Base-by-base conservation (phyloP, 1,140 invertebrate genomes). In the Solenopsis invicta region DNA sequence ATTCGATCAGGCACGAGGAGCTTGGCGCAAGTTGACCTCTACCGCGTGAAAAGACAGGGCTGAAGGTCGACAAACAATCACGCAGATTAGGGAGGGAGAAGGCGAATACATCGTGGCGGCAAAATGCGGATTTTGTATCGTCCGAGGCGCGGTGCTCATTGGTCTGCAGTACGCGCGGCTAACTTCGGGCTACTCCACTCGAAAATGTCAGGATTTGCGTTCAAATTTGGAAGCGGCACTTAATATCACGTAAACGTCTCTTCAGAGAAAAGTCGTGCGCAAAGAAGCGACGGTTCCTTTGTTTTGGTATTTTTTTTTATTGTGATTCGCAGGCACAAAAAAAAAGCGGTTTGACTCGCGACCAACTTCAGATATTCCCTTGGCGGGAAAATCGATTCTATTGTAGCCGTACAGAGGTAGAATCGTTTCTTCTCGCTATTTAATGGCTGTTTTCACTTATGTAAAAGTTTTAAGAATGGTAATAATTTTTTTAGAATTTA, bases 11-110 rank as follows among this genome's bases (percentile, higher is more conserved):
- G 12, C 18, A 78, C 9, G 29, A 80, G 54, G 61, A 84, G 61
- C 41, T 10, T 8, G 29, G 48, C 59, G 41, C 21, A 89, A 91
- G 90, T 90, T 93, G 93, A 93, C 93, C 93, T 94, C 92, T 94
- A 92, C 48, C 86, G 56, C 21, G 67, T 66, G 61, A 72, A 74
- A 81, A 81, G 87, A 78, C 86, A 86, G 85, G 45, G 88, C 75
- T 88, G 90, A 93, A 94, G 93, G 93, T 94, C 92, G 92, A 62
- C 50, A 91, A 84, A 90, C 59, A 88, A 78, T 29, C 71, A 77
- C 56, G 50, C 54, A 45, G 61, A 21, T 2, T n/a, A 37, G 29
- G 67, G 56, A 18, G 16, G 29, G 29, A n/a, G 41, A 10, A 12
- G 29, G 62, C 8, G 16, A 4, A 9, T 0, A 8, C 2, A 2